These are phyloP conservation scores for Eucidaris tribuloides DNA, from an alignment of 35 echinoderm and acorn worm species.

Conservation along the genomic window DNA sequence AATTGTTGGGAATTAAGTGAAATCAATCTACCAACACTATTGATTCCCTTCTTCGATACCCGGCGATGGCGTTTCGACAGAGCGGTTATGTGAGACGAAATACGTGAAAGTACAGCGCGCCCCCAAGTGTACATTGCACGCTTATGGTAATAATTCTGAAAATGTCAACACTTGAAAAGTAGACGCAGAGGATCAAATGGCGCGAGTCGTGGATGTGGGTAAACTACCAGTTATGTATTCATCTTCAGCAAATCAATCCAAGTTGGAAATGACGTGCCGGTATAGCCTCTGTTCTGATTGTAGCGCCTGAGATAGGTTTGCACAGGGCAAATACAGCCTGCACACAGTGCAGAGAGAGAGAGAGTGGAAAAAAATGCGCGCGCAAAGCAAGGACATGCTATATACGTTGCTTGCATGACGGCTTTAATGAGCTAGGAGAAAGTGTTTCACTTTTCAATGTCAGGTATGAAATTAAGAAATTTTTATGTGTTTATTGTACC, in stretches of 20 bases:
- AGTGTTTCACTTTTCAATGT: background rate
- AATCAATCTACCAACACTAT: conserved; percentile 19
- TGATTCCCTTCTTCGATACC: too few relatives aligned
- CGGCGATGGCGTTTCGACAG: too few relatives aligned
- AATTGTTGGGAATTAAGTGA: conserved; percentile 26
- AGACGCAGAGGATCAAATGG: conserved; percentile 19
- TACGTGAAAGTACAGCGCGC: conserved; percentile 22
- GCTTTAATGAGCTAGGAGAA: background rate
- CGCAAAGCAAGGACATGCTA: background rate
- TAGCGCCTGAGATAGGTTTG: background rate
- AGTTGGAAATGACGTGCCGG: conserved; percentile 7
- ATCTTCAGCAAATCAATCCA: conserved; percentile 4
- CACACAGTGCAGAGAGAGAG: background rate
- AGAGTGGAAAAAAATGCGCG: background rate
- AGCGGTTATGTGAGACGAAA: too few relatives aligned
- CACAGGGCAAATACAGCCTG: background rate
- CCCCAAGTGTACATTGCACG: conserved; percentile 32
- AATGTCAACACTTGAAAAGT: background rate
- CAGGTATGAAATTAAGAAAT: background rate
- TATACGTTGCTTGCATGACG: background rate
- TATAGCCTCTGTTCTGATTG: background rate
- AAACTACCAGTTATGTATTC: conserved; percentile 12
- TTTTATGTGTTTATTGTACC: background rate
- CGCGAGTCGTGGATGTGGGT: background rate
- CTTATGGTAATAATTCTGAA: conserved; percentile 17